phyloP scores from a whole-genome alignment of 2,888 invertebrate species.

The Gibbula magus region DNA sequence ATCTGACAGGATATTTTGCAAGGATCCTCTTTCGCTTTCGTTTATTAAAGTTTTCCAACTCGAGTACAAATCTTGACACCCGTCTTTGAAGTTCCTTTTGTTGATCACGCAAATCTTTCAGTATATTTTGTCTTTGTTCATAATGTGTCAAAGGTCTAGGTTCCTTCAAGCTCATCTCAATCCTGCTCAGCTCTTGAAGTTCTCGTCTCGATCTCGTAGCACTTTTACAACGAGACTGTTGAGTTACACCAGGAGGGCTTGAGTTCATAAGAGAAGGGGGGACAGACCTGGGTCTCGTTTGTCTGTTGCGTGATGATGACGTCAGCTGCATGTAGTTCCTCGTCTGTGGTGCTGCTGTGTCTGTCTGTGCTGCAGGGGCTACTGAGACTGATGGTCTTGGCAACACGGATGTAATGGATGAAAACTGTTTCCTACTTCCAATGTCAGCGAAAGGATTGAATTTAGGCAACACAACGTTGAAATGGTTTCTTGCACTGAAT shows the following conservation, averaged over 20 bases:
- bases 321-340: neutral
- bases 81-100: neutral
- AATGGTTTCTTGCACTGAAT: slow-evolving; percentile 12
- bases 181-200: neutral
- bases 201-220: neutral
- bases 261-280: neutral
- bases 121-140: neutral
- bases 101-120: neutral
- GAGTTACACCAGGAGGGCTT: neutral
- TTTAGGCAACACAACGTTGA: neutral
- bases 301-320: neutral
- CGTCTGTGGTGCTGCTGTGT: too few relatives aligned
- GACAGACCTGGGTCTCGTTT: neutral
- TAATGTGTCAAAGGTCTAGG: neutral
- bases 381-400: neutral
- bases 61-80: neutral
- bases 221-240: neutral
- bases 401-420: neutral
- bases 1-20: neutral
- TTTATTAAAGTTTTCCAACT: neutral
- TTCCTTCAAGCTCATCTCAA: neutral
- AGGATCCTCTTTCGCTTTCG: neutral
- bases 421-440: neutral
- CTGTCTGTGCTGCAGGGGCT: neutral
- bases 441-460: neutral